phyloP scores from a whole-genome alignment of 2,888 invertebrate species.

The Axea sp. region DNA sequence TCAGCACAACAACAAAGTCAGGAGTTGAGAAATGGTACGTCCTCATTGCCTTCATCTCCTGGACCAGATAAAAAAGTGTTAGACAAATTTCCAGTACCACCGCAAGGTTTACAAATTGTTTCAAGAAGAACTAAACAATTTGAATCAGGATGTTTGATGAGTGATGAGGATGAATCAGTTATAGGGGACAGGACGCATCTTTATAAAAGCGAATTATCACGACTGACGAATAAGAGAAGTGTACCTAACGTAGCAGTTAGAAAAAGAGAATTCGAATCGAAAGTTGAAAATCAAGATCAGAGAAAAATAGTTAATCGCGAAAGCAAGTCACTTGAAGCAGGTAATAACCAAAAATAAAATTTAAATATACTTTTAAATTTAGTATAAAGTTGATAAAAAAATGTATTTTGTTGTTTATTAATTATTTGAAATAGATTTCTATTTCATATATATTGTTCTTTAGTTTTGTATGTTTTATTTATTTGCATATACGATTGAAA shows the following conservation, averaged over 20 bases:
- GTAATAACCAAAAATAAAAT: conserved; percentile 67
- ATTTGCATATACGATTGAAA: too few relatives aligned
- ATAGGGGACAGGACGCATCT: conserved; percentile 84
- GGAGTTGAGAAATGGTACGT: conserved; percentile 80
- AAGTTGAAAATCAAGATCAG: conserved; percentile 79
- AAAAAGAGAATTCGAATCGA: conserved; percentile 86
- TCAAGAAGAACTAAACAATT: conserved; percentile 87
- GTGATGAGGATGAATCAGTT: conserved; percentile 80
- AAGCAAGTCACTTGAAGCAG: conserved; percentile 81
- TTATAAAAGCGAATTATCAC: conserved; percentile 84
- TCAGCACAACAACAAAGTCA: conserved; percentile 67
- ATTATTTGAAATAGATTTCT: too few relatives aligned
- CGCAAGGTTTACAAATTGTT: conserved; percentile 83
- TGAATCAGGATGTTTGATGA: conserved; percentile 83
- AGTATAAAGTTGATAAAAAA: too few relatives aligned
- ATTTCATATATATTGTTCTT: too few relatives aligned
- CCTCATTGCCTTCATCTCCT: conserved; percentile 76
- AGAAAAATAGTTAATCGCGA: conserved; percentile 79
- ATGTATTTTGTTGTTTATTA: too few relatives aligned
- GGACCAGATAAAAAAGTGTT: conserved; percentile 74
- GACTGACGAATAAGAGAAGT: conserved; percentile 84
- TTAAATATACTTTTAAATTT: neutral
- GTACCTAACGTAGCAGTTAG: conserved; percentile 88
- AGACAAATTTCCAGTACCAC: conserved; percentile 75
- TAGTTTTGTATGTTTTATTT: too few relatives aligned